Conservation (phyloP, 2,113 vertebrate species). For the Mormyrus iriodes region DNA sequence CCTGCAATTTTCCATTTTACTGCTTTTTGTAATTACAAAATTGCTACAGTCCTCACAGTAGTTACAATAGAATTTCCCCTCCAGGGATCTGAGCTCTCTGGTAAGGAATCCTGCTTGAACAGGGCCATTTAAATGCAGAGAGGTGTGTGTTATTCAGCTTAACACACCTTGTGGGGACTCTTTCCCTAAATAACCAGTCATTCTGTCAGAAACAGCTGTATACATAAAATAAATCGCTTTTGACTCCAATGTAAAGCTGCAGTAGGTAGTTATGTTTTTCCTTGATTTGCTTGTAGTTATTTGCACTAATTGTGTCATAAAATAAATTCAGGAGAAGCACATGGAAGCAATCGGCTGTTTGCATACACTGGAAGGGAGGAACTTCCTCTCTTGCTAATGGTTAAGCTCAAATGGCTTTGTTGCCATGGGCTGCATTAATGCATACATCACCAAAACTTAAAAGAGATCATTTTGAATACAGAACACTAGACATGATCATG, state of each 20-base stretch:
- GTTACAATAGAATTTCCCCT: slow-evolving; percentile 7
- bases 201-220: slow-evolving; percentile 16
- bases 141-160: neutral
- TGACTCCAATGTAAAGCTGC: slow-evolving; percentile 8
- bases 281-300: slow-evolving; percentile 22
- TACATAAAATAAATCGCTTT: slow-evolving; percentile 7
- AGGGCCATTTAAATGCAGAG: neutral
- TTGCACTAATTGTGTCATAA: slow-evolving; percentile 27
- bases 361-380: neutral
- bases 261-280: slow-evolving; percentile 14
- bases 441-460: neutral
- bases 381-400: neutral
- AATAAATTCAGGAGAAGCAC: slow-evolving; percentile 8
- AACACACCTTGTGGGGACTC: neutral
- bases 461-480: neutral
- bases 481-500: neutral
- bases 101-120: neutral
- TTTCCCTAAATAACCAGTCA: neutral
- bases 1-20: neutral
- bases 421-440: neutral
- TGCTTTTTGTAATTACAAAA: neutral
- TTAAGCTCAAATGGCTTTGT: neutral
- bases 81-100: neutral
- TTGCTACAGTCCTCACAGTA: neutral
- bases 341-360: slow-evolving; percentile 24